Conservation (phyloP, 1,140 invertebrate genomes). For the Amyelois transitella region DNA sequence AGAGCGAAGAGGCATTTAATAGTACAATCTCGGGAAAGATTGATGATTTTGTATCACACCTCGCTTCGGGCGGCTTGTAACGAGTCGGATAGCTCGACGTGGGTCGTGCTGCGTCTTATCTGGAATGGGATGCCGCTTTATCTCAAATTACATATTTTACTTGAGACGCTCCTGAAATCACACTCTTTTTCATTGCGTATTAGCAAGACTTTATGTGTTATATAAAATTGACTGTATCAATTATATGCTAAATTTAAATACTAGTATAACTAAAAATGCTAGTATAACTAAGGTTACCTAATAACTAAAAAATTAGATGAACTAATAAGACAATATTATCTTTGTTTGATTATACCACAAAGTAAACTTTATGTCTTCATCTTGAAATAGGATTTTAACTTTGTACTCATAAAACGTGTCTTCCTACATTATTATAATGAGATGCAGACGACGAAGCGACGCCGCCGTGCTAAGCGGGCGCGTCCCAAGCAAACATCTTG, state of each 20-base stretch:
- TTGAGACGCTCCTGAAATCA: slow-evolving; percentile 56
- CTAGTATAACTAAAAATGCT: not conserved
- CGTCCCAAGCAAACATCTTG: slow-evolving; percentile 20
- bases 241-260: not conserved
- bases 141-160: slow-evolving; percentile 74
- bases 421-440: slow-evolving; percentile 12
- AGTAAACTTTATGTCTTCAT: not conserved
- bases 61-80: slow-evolving; percentile 71
- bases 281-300: not conserved
- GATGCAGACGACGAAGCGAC: slow-evolving; percentile 12
- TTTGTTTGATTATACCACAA: not conserved
- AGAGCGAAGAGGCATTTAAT: slow-evolving; percentile 73
- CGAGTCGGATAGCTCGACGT: slow-evolving; percentile 69
- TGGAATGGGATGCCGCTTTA: slow-evolving; percentile 68
- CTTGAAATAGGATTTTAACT: slow-evolving; percentile 5
- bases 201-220: slow-evolving; percentile 13
- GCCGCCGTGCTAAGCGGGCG: slow-evolving; percentile 2
- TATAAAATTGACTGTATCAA: not conserved
- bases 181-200: slow-evolving; percentile 36
- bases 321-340: too few species aligned
- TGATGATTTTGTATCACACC: slow-evolving; percentile 75
- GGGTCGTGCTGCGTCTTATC: slow-evolving; percentile 69
- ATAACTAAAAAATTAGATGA: too few species aligned
- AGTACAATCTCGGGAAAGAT: slow-evolving; percentile 73
- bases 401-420: slow-evolving; percentile 7